Evolutionary conservation across 2,113 vertebrate genomes (phyloP), one percentile per base, ranked within the genome.

Genomic region (Brevimyrus niger): DNA sequence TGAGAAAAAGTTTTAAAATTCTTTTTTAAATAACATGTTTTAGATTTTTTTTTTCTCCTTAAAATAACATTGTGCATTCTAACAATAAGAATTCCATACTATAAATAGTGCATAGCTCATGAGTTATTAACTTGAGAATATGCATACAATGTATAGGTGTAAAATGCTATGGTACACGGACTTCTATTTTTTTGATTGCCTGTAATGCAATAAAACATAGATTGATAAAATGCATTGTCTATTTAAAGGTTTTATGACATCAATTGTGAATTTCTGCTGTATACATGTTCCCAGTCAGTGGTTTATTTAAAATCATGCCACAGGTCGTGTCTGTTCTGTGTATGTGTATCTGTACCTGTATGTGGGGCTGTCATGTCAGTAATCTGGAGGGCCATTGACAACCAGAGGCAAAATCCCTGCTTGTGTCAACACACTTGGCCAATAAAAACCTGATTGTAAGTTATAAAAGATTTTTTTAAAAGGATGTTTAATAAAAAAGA

Each of bases 271-370:
- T 83, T 83, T 47, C 2, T 47, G 44, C 31, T 89, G 19, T 65
- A 88, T 31, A 91, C 87, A 88, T 47, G 89, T 89, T 93, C 90
- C 93, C 87, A 91, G 88, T 76, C 93, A 93, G 91, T 93, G 61
- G n/a, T 69, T 31, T 69, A 31, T 31, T 69, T 11, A 31, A 13
- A 65, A 51, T n/a, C n/a, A n/a, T n/a, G n/a, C n/a, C n/a, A n/a
- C n/a, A n/a, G n/a, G 61, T 65, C 3, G n/a, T 27, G 58, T 65
- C 58, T 65, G 58, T 27, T 65, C n/a, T 31, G 61, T 31, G 27
- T 69, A 11, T 69, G n/a, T 65, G 27, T 65, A 27, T 27, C 58
- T 61, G 23, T 27, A 11, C 58, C 23, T 27, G 9, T 27, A 65
- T 65, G 58, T 65, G 2, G 58, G n/a, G 3, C 61, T 69, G 61